Evolutionary conservation across 2,888 invertebrate species (phyloP).

Genomic region (Andrena trimmerana): DNA sequence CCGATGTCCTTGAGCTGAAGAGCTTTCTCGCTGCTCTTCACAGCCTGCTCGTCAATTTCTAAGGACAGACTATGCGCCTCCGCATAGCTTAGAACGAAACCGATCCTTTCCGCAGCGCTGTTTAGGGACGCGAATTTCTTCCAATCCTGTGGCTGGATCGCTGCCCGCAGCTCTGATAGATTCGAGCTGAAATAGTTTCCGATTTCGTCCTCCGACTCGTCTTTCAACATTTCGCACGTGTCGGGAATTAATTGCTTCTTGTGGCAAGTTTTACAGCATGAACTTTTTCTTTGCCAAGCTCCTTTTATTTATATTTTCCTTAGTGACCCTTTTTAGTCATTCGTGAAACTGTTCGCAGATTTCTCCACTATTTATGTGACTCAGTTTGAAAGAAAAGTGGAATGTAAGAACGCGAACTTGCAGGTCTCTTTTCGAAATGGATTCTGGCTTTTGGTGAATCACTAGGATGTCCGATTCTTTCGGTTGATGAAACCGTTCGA

Average conservation of each 20-base stretch:
- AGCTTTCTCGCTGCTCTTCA: slow-evolving; percentile 88
- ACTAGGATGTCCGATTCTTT: background rate
- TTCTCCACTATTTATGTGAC: background rate
- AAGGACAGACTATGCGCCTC: slow-evolving; percentile 86
- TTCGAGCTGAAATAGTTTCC: slow-evolving; percentile 79
- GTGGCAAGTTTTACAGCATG: background rate
- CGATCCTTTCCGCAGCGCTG: slow-evolving; percentile 89
- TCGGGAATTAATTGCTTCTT: background rate
- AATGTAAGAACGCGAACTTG: background rate
- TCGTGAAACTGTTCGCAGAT: background rate
- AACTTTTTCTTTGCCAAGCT: background rate
- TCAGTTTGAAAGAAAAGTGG: background rate
- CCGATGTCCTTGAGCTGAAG: slow-evolving; percentile 90
- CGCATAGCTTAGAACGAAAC: slow-evolving; percentile 86
- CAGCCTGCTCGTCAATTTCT: slow-evolving; percentile 85
- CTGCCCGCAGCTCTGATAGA: slow-evolving; percentile 85
- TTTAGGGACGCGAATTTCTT: slow-evolving; percentile 88
- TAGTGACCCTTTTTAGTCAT: background rate
- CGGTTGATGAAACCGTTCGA: background rate
- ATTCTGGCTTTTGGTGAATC: background rate
- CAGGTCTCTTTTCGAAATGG: background rate
- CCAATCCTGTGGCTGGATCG: slow-evolving; percentile 87
- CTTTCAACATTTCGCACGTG: slow-evolving; percentile 56
- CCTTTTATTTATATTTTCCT: background rate
- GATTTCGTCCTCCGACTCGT: slow-evolving; percentile 73